Conservation (phyloP, 2,888 invertebrate genomes). For the Athalia circularis region DNA sequence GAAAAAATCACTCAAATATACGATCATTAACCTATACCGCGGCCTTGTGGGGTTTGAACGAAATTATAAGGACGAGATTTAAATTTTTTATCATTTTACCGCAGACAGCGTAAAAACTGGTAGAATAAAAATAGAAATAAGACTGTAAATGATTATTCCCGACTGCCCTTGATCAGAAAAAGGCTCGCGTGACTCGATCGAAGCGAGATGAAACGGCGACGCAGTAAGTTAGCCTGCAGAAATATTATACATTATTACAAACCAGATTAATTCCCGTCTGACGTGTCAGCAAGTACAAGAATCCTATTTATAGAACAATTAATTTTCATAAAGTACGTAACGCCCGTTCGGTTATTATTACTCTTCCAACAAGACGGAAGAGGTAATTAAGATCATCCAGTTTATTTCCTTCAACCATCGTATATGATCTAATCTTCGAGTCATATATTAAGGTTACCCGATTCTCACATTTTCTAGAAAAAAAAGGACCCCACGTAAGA, state of each 20-base stretch:
- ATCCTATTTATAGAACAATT: conserved; percentile 31
- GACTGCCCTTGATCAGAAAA: not conserved
- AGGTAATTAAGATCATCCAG: conserved; percentile 29
- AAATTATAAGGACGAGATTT: too few relatives aligned
- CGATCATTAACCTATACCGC: too few relatives aligned
- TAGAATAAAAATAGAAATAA: too few relatives aligned
- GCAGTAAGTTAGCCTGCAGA: not conserved
- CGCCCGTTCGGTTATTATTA: not conserved
- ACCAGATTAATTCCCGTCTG: not conserved
- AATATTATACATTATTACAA: not conserved
- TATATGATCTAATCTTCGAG: not conserved
- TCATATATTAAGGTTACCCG: not conserved
- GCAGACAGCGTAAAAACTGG: too few relatives aligned
- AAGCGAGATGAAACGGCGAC: not conserved
- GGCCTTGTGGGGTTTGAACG: too few relatives aligned
- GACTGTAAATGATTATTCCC: too few relatives aligned
- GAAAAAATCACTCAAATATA: too few relatives aligned
- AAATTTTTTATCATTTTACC: too few relatives aligned
- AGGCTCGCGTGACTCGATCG: conserved; percentile 9
- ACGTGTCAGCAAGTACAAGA: conserved; percentile 4
- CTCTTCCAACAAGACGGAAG: conserved; percentile 4
- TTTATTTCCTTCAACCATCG: not conserved
- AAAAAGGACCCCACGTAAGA: conserved; percentile 23
- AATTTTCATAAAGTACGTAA: conserved; percentile 28
- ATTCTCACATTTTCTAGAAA: conserved; percentile 24